A percentile compares a stretch with the other conserved stretches of the same genome.
Evolutionary conservation across 2,113 vertebrate species (phyloP).

Genomic region (Trichomycterus rosablanca): DNA sequence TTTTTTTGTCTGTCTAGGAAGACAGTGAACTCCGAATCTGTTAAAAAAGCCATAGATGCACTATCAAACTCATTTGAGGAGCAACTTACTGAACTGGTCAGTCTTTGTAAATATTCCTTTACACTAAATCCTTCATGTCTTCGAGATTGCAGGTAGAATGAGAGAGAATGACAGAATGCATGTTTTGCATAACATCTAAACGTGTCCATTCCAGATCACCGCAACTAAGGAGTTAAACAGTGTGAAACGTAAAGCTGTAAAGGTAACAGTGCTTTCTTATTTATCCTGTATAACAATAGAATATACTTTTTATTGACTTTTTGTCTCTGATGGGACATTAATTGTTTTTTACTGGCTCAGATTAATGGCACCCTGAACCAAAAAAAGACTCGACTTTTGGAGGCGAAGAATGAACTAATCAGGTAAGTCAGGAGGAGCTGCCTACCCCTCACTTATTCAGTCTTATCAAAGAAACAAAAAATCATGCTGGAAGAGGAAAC

Average conservation of each 20-base stretch:
- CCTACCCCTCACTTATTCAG: too few relatives aligned
- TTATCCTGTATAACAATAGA: too few relatives aligned
- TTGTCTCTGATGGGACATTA: too few relatives aligned
- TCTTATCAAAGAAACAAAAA: too few relatives aligned
- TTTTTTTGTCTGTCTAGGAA: conserved; percentile 60
- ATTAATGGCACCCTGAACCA: conserved; percentile 58
- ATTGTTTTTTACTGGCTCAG: conserved; percentile 55
- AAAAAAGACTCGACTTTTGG: conserved; percentile 70
- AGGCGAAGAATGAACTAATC: conserved; percentile 73
- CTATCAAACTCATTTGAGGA: conserved; percentile 71
- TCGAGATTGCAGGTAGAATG: background rate
- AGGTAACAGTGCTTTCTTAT: conserved; percentile 71
- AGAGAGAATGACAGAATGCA: too few relatives aligned
- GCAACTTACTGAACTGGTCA: conserved; percentile 74
- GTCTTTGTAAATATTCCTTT: conserved; percentile 18
- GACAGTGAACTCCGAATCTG: conserved; percentile 59
- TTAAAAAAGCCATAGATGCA: conserved; percentile 59
- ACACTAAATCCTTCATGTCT: background rate
- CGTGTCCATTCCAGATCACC: conserved; percentile 52
- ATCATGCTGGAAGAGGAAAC: too few relatives aligned
- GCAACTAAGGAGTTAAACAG: conserved; percentile 63
- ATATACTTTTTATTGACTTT: too few relatives aligned
- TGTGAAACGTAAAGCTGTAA: conserved; percentile 70
- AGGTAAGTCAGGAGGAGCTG: conserved; percentile 66
- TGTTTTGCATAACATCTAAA: background rate